Evolutionary conservation across 1,140 invertebrate species (phyloP).

Genomic region (Drosophila setifemur): DNA sequence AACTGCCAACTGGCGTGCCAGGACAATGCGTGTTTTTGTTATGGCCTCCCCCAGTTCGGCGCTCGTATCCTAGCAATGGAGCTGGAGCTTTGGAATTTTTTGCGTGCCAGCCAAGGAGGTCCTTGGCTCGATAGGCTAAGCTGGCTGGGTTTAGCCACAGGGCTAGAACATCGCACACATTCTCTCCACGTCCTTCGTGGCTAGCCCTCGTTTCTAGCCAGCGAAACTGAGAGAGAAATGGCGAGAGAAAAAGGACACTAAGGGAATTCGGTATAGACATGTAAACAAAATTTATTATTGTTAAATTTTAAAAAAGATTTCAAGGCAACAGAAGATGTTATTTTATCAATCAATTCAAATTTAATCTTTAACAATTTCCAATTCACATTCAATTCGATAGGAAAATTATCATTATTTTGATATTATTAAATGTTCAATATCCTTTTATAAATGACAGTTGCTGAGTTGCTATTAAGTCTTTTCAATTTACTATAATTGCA

Average conservation of each 20-base stretch:
- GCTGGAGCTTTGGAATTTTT: constrained; percentile 51
- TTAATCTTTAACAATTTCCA: too few relatives aligned
- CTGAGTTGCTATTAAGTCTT: too few relatives aligned
- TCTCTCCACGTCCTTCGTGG: constrained; percentile 39
- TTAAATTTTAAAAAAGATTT: too few relatives aligned
- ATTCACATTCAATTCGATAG: too few relatives aligned
- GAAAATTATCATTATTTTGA: too few relatives aligned
- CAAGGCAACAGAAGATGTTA: too few relatives aligned
- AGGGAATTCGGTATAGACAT: too few relatives aligned
- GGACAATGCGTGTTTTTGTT: constrained; percentile 76
- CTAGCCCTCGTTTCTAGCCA: constrained; percentile 43
- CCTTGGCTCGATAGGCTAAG: constrained; percentile 41
- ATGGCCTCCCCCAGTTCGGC: constrained; percentile 57
- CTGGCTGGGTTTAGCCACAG: constrained; percentile 34
- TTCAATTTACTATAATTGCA: too few relatives aligned
- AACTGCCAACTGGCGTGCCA: constrained; percentile 69
- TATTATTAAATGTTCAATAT: too few relatives aligned
- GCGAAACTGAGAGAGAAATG: neutral
- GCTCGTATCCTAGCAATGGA: constrained; percentile 74
- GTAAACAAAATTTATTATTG: too few relatives aligned
- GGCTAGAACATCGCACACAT: constrained; percentile 25
- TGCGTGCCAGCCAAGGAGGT: constrained; percentile 50
- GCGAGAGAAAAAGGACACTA: neutral
- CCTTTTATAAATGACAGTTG: too few relatives aligned
- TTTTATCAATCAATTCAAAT: too few relatives aligned